These are phyloP conservation scores for Brenthis ino DNA, from an alignment of 2,888 invertebrate genomes.

Conservation along the genomic window DNA sequence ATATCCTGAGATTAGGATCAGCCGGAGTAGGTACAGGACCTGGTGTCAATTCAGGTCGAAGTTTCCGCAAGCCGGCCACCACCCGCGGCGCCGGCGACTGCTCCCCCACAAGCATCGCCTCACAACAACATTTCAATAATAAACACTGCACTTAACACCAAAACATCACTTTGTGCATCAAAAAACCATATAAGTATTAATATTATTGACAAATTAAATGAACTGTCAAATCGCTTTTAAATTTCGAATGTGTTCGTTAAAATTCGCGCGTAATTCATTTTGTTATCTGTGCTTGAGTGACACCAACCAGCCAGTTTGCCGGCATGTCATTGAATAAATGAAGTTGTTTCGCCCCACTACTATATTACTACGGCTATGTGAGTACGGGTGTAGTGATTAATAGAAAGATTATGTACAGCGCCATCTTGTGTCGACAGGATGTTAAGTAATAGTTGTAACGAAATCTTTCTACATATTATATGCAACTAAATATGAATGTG, in stretches of 20 bases:
- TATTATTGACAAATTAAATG: constrained; percentile 32
- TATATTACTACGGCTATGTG: constrained; percentile 44
- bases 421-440: constrained; percentile 29
- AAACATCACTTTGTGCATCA: constrained; percentile 46
- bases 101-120: constrained; percentile 77
- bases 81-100: constrained; percentile 79
- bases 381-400: constrained; percentile 26
- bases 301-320: constrained; percentile 57
- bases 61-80: constrained; percentile 78
- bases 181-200: constrained; percentile 36
- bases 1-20: constrained; percentile 74
- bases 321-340: constrained; percentile 69
- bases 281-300: constrained; percentile 42
- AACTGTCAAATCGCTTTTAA: constrained; percentile 66
- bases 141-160: constrained; percentile 56
- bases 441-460: not conserved
- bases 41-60: constrained; percentile 74
- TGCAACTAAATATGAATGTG: too few species aligned
- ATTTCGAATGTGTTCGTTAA: constrained; percentile 74
- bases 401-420: not conserved
- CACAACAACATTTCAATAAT: constrained; percentile 66
- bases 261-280: constrained; percentile 59
- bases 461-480: too few species aligned
- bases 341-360: constrained; percentile 56
- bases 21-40: constrained; percentile 71